Conservation (phyloP, 2,888 invertebrate genomes). For the Encarsia formosa region DNA sequence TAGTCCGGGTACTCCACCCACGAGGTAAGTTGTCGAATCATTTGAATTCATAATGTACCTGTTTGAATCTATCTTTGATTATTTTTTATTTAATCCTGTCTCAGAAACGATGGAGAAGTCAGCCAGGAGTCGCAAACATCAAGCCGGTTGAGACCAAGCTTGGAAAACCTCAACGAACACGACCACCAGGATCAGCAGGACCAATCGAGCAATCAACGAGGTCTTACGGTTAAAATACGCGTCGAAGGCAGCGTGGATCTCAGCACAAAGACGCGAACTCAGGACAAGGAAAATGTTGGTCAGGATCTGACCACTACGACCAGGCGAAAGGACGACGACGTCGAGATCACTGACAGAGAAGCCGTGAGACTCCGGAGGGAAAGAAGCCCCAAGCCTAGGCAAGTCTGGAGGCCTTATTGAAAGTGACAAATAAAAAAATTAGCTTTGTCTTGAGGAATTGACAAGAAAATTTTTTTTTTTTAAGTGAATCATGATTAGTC, state of each 20-base stretch:
- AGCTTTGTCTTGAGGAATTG: no score
- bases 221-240: slow-evolving; percentile 43
- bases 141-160: slow-evolving; percentile 40
- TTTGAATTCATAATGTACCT: no score
- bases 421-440: no score
- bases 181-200: slow-evolving; percentile 26
- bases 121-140: slow-evolving; percentile 32
- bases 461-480: no score
- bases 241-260: slow-evolving; percentile 48
- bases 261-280: slow-evolving; percentile 40
- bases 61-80: no score
- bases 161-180: slow-evolving; percentile 44
- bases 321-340: slow-evolving; percentile 42
- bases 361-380: slow-evolving; percentile 41
- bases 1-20: slow-evolving; percentile 41
- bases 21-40: slow-evolving; percentile 14
- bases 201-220: slow-evolving; percentile 18
- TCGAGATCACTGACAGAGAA: slow-evolving; percentile 38
- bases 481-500: no score
- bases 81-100: not conserved
- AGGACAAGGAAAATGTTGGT: slow-evolving; percentile 48
- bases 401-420: slow-evolving; percentile 50
- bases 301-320: slow-evolving; percentile 44
- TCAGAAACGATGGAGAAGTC: slow-evolving; percentile 17
- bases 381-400: slow-evolving; percentile 47